Conservation (phyloP, 2,113 vertebrate genomes). For the Gobius niger region DNA sequence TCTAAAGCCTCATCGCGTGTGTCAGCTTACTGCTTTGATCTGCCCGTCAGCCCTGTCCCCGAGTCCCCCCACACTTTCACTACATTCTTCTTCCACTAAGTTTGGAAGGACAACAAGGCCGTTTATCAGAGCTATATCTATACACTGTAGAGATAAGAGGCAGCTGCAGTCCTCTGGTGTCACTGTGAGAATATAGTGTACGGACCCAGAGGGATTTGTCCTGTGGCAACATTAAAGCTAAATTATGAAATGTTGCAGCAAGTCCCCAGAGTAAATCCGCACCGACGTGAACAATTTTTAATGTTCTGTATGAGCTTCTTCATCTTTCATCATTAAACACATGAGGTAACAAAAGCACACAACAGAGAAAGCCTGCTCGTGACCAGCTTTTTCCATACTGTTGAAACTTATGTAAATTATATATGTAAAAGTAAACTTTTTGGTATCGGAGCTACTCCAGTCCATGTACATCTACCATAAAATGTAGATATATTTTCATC, state of each 20-base stretch:
- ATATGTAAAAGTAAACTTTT: not conserved
- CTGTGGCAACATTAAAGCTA: slow-evolving; percentile 67
- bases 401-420: not conserved
- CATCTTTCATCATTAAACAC: slow-evolving; percentile 30
- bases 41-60: slow-evolving; percentile 30
- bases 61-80: slow-evolving; percentile 23
- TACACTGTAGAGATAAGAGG: slow-evolving; percentile 48
- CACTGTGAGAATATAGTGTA: slow-evolving; percentile 64
- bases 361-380: not conserved
- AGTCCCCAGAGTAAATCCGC: slow-evolving; percentile 52
- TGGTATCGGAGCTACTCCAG: not conserved
- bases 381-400: not conserved
- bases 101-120: slow-evolving; percentile 21
- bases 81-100: slow-evolving; percentile 15
- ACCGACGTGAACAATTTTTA: slow-evolving; percentile 47
- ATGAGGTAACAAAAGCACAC: slow-evolving; percentile 20
- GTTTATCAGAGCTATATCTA: slow-evolving; percentile 58
- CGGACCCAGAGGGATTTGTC: slow-evolving; percentile 67
- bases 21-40: slow-evolving; percentile 57
- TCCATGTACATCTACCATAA: not conserved
- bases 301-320: slow-evolving; percentile 58
- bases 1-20: slow-evolving; percentile 15
- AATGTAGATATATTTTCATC: too few relatives aligned
- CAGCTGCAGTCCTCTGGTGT: slow-evolving; percentile 64
- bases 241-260: slow-evolving; percentile 52